Evolutionary conservation across 1,140 invertebrate species (phyloP).

Genomic region (Aricia agestis): DNA sequence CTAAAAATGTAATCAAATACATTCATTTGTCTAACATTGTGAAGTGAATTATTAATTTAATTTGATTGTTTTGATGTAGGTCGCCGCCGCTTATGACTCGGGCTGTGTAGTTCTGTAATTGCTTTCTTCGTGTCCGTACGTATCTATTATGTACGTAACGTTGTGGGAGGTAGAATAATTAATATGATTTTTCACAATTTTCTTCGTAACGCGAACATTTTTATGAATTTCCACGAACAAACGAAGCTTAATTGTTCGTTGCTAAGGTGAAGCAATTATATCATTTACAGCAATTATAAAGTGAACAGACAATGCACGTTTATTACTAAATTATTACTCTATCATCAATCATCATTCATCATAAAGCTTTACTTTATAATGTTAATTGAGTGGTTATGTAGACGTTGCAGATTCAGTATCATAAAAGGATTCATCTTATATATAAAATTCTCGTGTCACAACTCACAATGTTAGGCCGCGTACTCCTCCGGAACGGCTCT

Average conservation of each 20-base stretch:
- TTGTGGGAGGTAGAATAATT: constrained; percentile 41
- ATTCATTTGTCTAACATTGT: background rate
- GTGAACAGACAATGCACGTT: too few species aligned
- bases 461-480: too few species aligned
- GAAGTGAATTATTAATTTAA: background rate
- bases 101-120: constrained; percentile 39
- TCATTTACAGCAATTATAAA: background rate
- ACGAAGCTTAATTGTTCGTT: background rate
- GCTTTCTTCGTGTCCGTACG: constrained; percentile 43
- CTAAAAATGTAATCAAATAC: background rate
- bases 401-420: too few species aligned
- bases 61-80: constrained; percentile 7
- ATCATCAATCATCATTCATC: too few species aligned
- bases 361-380: too few species aligned
- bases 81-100: constrained; percentile 27
- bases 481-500: too few species aligned
- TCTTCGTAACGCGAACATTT: constrained; percentile 26
- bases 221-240: constrained; percentile 17
- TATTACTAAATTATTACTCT: too few species aligned
- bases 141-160: constrained; percentile 48
- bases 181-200: constrained; percentile 34
- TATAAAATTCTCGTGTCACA: too few species aligned
- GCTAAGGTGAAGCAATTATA: background rate
- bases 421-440: too few species aligned
- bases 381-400: too few species aligned